Evolutionary conservation across 2,888 invertebrate genomes (phyloP).

Genomic region (Apotomis betuletana): DNA sequence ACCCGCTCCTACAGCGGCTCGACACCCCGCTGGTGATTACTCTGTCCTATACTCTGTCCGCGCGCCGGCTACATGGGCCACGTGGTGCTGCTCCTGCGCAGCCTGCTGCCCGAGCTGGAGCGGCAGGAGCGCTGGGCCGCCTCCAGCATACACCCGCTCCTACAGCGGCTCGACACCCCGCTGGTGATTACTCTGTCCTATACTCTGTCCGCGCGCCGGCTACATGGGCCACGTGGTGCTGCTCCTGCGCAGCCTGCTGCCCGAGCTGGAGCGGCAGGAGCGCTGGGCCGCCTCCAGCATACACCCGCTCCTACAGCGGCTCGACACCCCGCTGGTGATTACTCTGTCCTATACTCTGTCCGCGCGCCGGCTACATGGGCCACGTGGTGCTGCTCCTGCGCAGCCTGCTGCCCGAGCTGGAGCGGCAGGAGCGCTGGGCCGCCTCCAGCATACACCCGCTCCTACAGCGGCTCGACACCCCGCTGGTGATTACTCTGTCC

Average conservation of each 20-base stretch:
- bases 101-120: constrained; percentile 40
- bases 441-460: constrained; percentile 1
- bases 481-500: not conserved
- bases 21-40: constrained; percentile 65
- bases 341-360: not conserved
- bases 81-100: constrained; percentile 72
- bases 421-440: constrained; percentile 9
- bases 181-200: constrained; percentile 53
- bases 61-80: constrained; percentile 86
- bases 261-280: constrained; percentile 38
- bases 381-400: no score
- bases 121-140: constrained; percentile 34
- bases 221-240: constrained; percentile 86
- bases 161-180: constrained; percentile 62
- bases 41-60: constrained; percentile 38
- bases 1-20: constrained; percentile 56
- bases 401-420: no score
- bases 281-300: constrained; percentile 43
- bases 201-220: constrained; percentile 66
- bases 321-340: constrained; percentile 67
- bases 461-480: constrained; percentile 6
- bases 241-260: constrained; percentile 55
- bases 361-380: no score
- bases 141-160: constrained; percentile 53
- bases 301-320: constrained; percentile 55